Evolutionary conservation across 2,888 invertebrate species (phyloP).

Genomic region (Callimorpha dominula): DNA sequence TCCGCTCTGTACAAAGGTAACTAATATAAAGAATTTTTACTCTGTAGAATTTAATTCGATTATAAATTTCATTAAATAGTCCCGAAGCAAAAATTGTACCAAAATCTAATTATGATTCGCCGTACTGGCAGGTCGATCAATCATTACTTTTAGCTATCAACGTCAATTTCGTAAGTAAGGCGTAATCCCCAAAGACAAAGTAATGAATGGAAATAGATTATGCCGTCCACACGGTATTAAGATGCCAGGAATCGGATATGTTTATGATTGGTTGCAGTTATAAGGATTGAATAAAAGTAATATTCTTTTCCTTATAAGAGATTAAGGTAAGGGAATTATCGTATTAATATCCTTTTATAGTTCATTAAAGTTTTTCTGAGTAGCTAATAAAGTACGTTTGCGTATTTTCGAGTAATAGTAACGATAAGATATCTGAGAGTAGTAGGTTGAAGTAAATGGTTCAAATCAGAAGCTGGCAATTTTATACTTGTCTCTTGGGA

Average conservation of each 20-base stretch:
- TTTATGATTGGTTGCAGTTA: conserved; percentile 12
- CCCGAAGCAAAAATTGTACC: background rate
- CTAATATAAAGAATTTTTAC: background rate
- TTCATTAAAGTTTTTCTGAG: background rate
- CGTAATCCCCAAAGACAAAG: conserved; percentile 43
- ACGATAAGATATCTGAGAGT: background rate
- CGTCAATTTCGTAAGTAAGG: conserved; percentile 43
- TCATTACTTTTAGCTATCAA: conserved; percentile 51
- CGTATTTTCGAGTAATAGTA: too few relatives aligned
- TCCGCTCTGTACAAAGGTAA: background rate
- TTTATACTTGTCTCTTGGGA: too few relatives aligned
- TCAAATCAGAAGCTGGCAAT: too few relatives aligned
- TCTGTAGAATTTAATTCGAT: background rate
- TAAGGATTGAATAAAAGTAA: conserved; percentile 4
- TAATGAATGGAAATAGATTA: conserved; percentile 35
- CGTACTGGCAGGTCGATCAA: conserved; percentile 39
- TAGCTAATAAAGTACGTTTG: too few relatives aligned
- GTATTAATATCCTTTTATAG: background rate
- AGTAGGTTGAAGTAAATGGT: background rate
- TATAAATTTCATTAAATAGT: conserved; percentile 2
- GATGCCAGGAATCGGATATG: conserved; percentile 28
- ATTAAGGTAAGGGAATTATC: background rate
- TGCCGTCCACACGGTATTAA: conserved; percentile 27
- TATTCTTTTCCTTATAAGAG: background rate
- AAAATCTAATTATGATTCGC: conserved; percentile 28